Conservation (phyloP, 2,888 invertebrate genomes). For the Rhamphomyia laevipes region DNA sequence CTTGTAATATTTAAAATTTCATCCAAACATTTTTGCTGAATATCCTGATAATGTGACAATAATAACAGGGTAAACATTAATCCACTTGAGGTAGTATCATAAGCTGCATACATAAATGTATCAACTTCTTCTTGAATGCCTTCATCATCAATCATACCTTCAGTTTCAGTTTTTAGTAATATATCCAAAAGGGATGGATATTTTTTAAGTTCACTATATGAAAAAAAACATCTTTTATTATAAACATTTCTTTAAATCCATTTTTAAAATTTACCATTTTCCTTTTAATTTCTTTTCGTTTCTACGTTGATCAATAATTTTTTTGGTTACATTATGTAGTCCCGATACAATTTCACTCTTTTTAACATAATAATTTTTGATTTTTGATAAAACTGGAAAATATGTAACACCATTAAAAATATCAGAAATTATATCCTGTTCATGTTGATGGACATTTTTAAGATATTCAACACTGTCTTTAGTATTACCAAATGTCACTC, state of each 20-base stretch:
- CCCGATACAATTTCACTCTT: too few relatives aligned
- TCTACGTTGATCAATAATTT: not conserved
- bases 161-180: constrained; percentile 21
- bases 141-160: constrained; percentile 26
- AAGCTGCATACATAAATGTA: constrained; percentile 46
- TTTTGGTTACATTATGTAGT: not conserved
- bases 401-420: too few relatives aligned
- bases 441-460: too few relatives aligned
- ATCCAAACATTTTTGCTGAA: constrained; percentile 39
- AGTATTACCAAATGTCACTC: too few relatives aligned
- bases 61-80: constrained; percentile 41
- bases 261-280: not conserved
- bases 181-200: constrained; percentile 26
- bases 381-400: too few relatives aligned
- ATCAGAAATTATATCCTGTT: too few relatives aligned
- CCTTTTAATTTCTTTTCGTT: not conserved
- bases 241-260: not conserved
- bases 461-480: too few relatives aligned
- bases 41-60: constrained; percentile 39
- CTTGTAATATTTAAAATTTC: constrained; percentile 27
- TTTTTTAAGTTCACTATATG: constrained; percentile 14
- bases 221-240: not conserved
- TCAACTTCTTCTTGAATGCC: constrained; percentile 56
- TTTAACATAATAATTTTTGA: too few relatives aligned
- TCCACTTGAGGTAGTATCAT: constrained; percentile 31